Percentiles rank a stretch among this genome's conserved stretches.
Evolutionary conservation across 2,888 invertebrate species (phyloP).

Genomic region (Augiades crinisus): DNA sequence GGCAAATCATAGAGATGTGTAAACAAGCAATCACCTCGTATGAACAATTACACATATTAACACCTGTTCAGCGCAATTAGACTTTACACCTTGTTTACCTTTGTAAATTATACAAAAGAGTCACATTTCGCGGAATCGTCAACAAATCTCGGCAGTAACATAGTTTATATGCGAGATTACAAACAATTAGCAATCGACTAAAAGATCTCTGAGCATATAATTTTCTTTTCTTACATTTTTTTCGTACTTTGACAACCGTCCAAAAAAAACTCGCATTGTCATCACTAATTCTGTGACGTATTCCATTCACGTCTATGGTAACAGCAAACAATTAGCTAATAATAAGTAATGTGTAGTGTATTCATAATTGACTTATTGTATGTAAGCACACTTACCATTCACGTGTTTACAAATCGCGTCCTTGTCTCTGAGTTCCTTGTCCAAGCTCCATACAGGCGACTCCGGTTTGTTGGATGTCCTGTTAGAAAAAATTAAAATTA

Average conservation of each 20-base stretch:
- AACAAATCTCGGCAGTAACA: neutral
- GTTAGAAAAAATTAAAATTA: slow-evolving; percentile 45
- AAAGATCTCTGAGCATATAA: neutral
- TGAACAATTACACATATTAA: slow-evolving; percentile 12
- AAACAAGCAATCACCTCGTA: slow-evolving; percentile 11
- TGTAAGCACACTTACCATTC: slow-evolving; percentile 70
- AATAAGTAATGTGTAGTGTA: too few relatives aligned
- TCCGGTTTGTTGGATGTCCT: slow-evolving; percentile 70
- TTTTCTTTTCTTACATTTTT: neutral
- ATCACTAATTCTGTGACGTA: neutral
- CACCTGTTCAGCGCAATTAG: slow-evolving; percentile 13
- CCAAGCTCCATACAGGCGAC: slow-evolving; percentile 68
- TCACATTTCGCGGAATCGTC: neutral
- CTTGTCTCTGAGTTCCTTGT: slow-evolving; percentile 65
- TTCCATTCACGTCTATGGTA: neutral
- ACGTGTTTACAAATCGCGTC: slow-evolving; percentile 63
- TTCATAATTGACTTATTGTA: too few relatives aligned
- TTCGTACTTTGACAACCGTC: neutral
- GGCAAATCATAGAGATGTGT: slow-evolving; percentile 6
- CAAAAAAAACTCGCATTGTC: neutral
- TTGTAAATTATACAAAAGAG: slow-evolving; percentile 3
- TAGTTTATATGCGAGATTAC: neutral
- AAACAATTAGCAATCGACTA: neutral
- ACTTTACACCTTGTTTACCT: slow-evolving; percentile 10
- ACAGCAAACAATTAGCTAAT: neutral